These are phyloP conservation scores for Schizothorax lantsangensis DNA, from an alignment of 2,797 vertebrate species.

Conservation along the genomic window DNA sequence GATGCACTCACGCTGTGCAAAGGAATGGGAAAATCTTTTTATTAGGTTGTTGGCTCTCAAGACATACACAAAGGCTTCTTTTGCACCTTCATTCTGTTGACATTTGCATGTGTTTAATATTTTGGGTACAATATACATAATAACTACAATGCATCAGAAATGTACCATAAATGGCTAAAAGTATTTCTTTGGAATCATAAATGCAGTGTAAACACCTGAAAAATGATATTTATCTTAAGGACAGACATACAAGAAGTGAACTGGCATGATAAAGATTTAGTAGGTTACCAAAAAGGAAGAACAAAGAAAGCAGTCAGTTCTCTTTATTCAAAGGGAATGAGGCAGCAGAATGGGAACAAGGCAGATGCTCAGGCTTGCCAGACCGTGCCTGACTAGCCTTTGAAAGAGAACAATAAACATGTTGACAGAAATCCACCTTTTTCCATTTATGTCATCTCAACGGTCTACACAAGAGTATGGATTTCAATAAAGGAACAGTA, in stretches of 20 bases:
- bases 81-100: background rate
- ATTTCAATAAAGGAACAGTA: background rate
- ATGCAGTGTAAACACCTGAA: background rate
- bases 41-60: background rate
- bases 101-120: background rate
- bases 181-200: background rate
- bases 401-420: constrained; percentile 21
- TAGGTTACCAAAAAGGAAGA: constrained; percentile 30
- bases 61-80: background rate
- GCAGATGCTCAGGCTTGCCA: constrained; percentile 33
- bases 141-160: background rate
- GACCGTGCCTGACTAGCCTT: background rate
- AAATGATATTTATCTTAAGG: background rate
- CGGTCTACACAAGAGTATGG: background rate
- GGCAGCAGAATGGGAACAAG: constrained; percentile 42
- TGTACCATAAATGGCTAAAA: background rate
- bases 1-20: constrained; percentile 71
- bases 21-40: background rate
- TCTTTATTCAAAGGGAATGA: constrained; percentile 47
- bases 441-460: background rate
- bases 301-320: constrained; percentile 43
- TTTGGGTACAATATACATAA: background rate
- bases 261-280: background rate
- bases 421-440: background rate
- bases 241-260: background rate